Conservation (phyloP, 2,888 invertebrate species). For the Apodemia hepburni region DNA sequence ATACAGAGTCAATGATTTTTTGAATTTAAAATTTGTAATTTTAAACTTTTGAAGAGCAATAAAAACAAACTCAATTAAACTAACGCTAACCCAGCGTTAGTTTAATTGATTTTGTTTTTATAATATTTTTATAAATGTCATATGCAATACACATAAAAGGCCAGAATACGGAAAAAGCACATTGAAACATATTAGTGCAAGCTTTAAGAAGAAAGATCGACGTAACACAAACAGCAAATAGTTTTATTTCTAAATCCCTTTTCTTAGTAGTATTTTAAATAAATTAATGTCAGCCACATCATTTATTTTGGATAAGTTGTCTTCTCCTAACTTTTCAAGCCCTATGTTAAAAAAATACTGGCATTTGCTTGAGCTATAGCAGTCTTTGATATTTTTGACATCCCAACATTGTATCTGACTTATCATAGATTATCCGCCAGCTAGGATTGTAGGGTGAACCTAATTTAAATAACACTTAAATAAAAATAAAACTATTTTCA, state of each 20-base stretch:
- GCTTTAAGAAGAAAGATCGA: constrained; percentile 1
- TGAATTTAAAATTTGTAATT: no score
- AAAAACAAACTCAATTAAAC: background rate
- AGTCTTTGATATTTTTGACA: background rate
- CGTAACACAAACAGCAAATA: background rate
- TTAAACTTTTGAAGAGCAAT: no score
- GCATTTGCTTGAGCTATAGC: background rate
- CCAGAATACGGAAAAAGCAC: background rate
- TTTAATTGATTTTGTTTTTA: no score
- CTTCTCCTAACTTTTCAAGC: no score
- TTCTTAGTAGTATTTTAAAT: background rate
- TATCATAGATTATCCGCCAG: background rate
- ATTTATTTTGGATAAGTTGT: no score
- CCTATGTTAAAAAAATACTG: background rate
- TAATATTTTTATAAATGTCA: background rate
- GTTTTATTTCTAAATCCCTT: background rate
- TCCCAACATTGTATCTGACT: background rate
- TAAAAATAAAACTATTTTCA: no score
- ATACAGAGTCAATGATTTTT: no score
- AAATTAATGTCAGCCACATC: background rate
- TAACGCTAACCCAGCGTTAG: background rate
- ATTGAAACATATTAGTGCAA: background rate
- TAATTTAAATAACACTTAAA: background rate
- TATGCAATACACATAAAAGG: background rate
- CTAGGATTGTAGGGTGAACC: background rate